Base-by-base conservation (phyloP, 2,113 vertebrate species). In the Zapus hudsonius region DNA sequence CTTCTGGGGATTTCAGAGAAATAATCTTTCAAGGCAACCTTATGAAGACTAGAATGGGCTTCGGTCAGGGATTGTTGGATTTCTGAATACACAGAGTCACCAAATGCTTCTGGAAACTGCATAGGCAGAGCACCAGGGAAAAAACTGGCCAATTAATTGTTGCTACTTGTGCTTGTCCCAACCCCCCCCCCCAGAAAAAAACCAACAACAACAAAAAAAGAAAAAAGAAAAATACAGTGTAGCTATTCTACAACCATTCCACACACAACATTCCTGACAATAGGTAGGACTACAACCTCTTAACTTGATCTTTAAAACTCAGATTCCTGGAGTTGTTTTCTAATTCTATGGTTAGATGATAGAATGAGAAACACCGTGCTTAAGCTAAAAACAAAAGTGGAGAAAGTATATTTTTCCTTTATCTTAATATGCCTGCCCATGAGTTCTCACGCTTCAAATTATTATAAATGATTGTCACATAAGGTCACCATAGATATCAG, bases 91-190 rank as follows among this genome's bases (percentile, higher is more conserved):
- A 92, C 15, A 84, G 10, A 22, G 57, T 84, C 47, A 88, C 61
- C 12, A 52, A 66, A 52, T 84, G 38, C 64, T 94, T 89, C 89
- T 88, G 91, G 67, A 75, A 96, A 94, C 75, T 33, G 76, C 69
- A 94, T 73, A 42, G 86, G 86, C 69, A 63, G 38, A 93, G 96
- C 92, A 91, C 44, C 78, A 73, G n/a, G 91, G 55, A 94, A 91
- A 96, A 42, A 94, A 81, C 78, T 93, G 79, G 82, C 42, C 38
- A 78, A 61, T 91, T 59, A 78, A 61, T 91, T 59, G 19, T 70
- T 93, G 55, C 76, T 52, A 82, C 38, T 95, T 25, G n/a, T n/a
- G n/a, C n/a, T n/a, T n/a, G n/a, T n/a, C n/a, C n/a, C n/a, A n/a
- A n/a, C n/a, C n/a, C n/a, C n/a, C n/a, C n/a, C n/a, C n/a, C n/a